A percentile compares a stretch with the other conserved stretches of the same genome.
Evolutionary conservation across 2,888 invertebrate species (phyloP).

Genomic region (Dasypogon diadema): DNA sequence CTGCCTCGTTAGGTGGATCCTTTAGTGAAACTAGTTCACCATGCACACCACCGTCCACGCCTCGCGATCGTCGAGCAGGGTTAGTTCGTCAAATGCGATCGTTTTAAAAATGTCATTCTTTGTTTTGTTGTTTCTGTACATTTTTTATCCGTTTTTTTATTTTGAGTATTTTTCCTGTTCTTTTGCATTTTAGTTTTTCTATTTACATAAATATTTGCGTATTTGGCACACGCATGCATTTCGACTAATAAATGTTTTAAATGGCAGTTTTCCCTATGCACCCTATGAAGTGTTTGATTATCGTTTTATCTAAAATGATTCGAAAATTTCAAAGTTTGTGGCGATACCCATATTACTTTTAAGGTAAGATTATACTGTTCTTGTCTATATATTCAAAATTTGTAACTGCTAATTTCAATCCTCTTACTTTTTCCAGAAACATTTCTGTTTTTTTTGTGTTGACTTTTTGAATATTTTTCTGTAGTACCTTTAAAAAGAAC

Average conservation of each 20-base stretch:
- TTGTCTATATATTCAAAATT: background rate
- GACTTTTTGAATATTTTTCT: background rate
- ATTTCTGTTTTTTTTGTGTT: slow-evolving; percentile 39
- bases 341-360: background rate
- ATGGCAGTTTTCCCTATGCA: slow-evolving; percentile 67
- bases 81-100: slow-evolving; percentile 60
- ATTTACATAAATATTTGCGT: slow-evolving; percentile 37
- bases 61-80: slow-evolving; percentile 66
- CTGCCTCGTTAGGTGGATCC: slow-evolving; percentile 66
- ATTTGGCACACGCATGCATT: slow-evolving; percentile 55
- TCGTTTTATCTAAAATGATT: slow-evolving; percentile 66
- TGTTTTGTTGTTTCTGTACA: slow-evolving; percentile 18
- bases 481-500: too few relatives aligned
- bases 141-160: slow-evolving; percentile 27
- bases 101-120: slow-evolving; percentile 5
- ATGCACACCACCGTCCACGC: slow-evolving; percentile 68
- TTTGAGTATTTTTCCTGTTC: background rate
- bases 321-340: slow-evolving; percentile 37
- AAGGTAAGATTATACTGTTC: slow-evolving; percentile 31
- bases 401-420: background rate
- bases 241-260: slow-evolving; percentile 52
- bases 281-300: slow-evolving; percentile 68
- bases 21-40: slow-evolving; percentile 68
- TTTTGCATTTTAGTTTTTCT: slow-evolving; percentile 31
- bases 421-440: background rate